Base-by-base conservation (phyloP, 2,113 vertebrate genomes). In the Rhynchomys soricoides region DNA sequence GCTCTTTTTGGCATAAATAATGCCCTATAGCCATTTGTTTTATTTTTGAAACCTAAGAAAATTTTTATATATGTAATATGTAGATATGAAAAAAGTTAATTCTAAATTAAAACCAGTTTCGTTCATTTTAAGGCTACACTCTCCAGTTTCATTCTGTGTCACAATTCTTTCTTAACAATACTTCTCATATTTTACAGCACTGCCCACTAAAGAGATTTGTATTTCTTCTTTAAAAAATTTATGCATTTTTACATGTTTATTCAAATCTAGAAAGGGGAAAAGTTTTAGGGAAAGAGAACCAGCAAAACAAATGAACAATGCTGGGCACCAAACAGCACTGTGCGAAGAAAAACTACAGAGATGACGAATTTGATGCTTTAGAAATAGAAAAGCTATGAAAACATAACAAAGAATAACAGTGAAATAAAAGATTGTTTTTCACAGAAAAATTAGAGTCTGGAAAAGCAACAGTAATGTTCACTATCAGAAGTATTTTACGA, bases 151-250 rank as follows among this genome's bases (percentile, higher is more conserved):
- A 91, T 91, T 94, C 11, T 57, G 8, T 93, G 62, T 74, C 3
- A 89, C 24, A 8, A 52, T 92, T 95, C 26, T 90, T 68, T 96
- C 43, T 87, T 66, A 94, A 83, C 3, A 87, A 48, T 70, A 45
- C 31, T 79, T 95, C 71, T 43, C 68, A n/a, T 86, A 34, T 86
- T 94, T 94, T 95, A 62, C 88, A 96, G 43, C 48, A 89, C 74
- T 52, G 45, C 40, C 79, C 70, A 91, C 86, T 86, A 90, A 95
- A 96, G 66, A 96, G 82, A 89, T 92, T 96, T 96, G 90, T 68
- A 88, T 95, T 97, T 96, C 71, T 88, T 95, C 45, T 81, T 94
- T 52, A 92, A 78, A 97, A 97, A 88, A 90, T 74, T 97, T 97
- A 95, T 95, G n/a, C 95, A 89, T 66, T 94, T 97, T 97, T 95